Evolutionary conservation across 2,797 vertebrate genomes (phyloP).

Genomic region (Choloepus didactylus): DNA sequence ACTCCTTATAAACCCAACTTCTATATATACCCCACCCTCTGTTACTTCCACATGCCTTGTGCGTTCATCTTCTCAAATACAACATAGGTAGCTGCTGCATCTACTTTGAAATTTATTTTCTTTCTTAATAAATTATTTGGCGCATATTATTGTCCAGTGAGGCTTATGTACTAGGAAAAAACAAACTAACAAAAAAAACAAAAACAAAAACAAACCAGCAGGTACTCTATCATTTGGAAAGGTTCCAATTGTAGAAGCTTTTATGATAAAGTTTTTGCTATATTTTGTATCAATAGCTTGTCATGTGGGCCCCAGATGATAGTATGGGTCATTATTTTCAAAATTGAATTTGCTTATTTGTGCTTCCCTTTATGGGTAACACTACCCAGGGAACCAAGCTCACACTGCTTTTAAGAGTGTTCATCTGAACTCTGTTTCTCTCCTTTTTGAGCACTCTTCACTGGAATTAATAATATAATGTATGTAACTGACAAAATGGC

Average conservation of each 20-base stretch:
- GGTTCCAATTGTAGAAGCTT: neutral
- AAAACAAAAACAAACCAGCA: neutral
- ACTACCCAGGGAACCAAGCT: conserved; percentile 12
- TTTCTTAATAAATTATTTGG: conserved; percentile 31
- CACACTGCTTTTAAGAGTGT: neutral
- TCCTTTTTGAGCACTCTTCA: neutral
- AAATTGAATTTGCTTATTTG: conserved; percentile 69
- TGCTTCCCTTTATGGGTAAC: conserved; percentile 13
- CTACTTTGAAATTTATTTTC: conserved; percentile 26
- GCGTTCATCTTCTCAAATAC: neutral
- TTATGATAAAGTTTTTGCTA: conserved; percentile 38
- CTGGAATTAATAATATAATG: conserved; percentile 47
- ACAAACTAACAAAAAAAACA: no score
- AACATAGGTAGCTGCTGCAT: neutral
- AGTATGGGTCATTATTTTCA: conserved; percentile 60
- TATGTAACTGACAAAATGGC: neutral
- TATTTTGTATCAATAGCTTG: conserved; percentile 48
- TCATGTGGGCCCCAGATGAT: neutral
- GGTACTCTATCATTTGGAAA: conserved; percentile 43
- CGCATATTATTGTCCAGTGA: neutral
- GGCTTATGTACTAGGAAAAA: neutral
- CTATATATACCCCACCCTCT: neutral
- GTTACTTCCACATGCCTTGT: neutral
- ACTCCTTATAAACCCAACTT: neutral
- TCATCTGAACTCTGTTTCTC: neutral